phyloP scores from a whole-genome alignment of 2,888 invertebrate genomes.

The Ochropleura plecta region DNA sequence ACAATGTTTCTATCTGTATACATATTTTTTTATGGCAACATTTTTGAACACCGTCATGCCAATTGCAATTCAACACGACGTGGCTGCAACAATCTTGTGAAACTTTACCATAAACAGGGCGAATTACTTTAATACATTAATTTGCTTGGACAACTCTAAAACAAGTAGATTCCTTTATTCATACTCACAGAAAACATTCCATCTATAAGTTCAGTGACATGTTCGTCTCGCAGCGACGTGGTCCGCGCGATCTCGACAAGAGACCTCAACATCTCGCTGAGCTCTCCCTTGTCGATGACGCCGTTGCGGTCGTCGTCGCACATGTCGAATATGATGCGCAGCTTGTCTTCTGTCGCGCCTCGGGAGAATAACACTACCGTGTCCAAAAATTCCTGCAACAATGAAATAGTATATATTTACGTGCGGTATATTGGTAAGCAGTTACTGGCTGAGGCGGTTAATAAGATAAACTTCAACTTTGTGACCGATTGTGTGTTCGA shows the following conservation, averaged over 20 bases:
- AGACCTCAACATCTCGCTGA: conserved; percentile 98
- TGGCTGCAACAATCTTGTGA: too few species aligned
- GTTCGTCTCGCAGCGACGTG: conserved; percentile 96
- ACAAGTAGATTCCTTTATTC: background rate
- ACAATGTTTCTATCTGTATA: background rate
- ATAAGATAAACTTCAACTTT: background rate
- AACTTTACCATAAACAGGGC: too few species aligned
- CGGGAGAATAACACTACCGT: conserved; percentile 97
- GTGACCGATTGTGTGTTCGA: background rate
- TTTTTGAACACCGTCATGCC: too few species aligned
- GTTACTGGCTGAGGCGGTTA: too few species aligned
- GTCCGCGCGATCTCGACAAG: conserved; percentile 98
- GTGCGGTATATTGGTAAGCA: too few species aligned
- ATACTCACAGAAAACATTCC: conserved; percentile 96
- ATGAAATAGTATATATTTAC: too few species aligned
- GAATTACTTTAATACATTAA: too few species aligned
- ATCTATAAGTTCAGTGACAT: conserved; percentile 97
- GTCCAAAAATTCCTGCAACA: conserved; percentile 95
- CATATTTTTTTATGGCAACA: too few species aligned
- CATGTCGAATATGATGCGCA: conserved; percentile 99
- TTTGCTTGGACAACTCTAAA: background rate
- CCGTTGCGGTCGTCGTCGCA: conserved; percentile 98
- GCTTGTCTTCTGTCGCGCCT: conserved; percentile 97
- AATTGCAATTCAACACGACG: too few species aligned
- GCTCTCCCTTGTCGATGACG: conserved; percentile 97